Base-by-base conservation (phyloP, 1,140 invertebrate species). In the Bombus superbus region DNA sequence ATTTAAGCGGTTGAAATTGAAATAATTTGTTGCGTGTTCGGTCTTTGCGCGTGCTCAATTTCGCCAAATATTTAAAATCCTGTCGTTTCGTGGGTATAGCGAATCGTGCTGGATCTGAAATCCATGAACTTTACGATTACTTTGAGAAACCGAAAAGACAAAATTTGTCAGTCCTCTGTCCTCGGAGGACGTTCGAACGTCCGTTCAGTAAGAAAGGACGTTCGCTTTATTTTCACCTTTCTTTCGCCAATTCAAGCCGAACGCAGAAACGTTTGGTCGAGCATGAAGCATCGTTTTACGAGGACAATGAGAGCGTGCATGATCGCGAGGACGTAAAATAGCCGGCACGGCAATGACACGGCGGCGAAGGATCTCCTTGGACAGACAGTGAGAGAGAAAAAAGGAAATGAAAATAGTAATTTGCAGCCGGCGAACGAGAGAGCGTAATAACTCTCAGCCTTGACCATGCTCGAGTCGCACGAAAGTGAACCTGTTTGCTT, bases 401-500 rank as follows among this genome's bases (percentile, higher is more conserved):
- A 64, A 25, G n/a, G 13, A 42, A 74, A 71, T 35, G 40, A 77
- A 77, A 77, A 77, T 77, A 42, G 57, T 64, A 77, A 77, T 77
- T 77, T 62, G 59, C 59, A 64, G 75, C 22, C 35, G 69, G 25
- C 40, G 69, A n/a, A 42, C 40, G 57, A 42, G 75, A 38, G 75
- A 77, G 57, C 38, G 57, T 77, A 77, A 77, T 77, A 18, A n/a
- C 38, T 11, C n/a, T 64, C 35, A 64, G 57, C 75, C 75, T 77
- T 77, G 75, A 77, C 75, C 75, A 42, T 77, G 69, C 69, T 42
- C 69, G 69, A n/a, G 38, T 42, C 69, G 57, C 53, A 62, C 59
- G 57, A 75, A 75, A 75, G 73, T 75, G 44, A 75, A 75, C 44
- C 73, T 57, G 59, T 75, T 75, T 71, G 69, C 44, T 75, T 71